phyloP scores from a whole-genome alignment of 2,888 invertebrate species.

The Caenorhabditis doughertyi region DNA sequence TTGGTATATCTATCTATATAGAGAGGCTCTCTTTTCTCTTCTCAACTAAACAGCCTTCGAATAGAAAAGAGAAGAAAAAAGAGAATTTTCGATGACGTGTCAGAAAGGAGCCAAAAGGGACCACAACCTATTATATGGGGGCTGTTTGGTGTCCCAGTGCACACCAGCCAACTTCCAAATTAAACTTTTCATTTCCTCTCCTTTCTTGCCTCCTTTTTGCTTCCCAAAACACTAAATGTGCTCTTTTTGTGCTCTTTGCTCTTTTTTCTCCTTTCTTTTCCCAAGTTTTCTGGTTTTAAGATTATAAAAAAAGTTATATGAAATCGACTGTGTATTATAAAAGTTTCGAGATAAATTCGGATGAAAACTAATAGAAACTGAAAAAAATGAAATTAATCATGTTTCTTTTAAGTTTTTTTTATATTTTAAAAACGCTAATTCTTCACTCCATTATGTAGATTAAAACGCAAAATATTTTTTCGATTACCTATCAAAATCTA shows the following conservation, averaged over 20 bases:
- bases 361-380: no score
- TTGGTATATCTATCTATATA: not conserved
- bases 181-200: constrained; percentile 23
- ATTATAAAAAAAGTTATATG: no score
- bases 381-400: no score
- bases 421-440: no score
- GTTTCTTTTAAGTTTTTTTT: no score
- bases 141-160: not conserved
- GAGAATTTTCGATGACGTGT: constrained; percentile 18
- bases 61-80: not conserved
- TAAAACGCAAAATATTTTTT: no score
- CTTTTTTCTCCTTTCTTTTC: not conserved
- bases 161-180: not conserved
- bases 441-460: no score
- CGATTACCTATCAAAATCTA: no score
- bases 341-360: no score
- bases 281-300: no score
- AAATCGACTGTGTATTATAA: no score
- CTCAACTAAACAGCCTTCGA: no score
- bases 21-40: not conserved
- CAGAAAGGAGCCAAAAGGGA: not conserved
- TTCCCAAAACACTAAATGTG: not conserved
- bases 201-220: not conserved
- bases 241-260: constrained; percentile 7
- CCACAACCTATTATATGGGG: not conserved